phyloP scores from a whole-genome alignment of 2,888 invertebrate species.

The Standfussiana lucernea region DNA sequence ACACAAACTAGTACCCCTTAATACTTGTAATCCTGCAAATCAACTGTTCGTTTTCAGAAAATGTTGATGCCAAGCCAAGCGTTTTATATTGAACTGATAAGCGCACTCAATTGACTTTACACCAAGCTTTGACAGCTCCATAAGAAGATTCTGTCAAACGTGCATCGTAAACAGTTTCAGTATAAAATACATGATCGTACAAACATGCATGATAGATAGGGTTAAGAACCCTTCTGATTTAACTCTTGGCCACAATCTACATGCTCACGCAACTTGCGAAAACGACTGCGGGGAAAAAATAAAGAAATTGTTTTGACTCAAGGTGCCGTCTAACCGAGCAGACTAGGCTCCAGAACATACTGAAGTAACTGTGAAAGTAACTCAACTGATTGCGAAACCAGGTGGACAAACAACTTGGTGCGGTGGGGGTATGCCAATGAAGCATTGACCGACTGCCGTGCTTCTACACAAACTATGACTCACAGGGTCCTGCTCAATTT shows the following conservation, averaged over 20 bases:
- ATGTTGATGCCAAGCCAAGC: not conserved
- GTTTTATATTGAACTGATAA: slow-evolving; percentile 9
- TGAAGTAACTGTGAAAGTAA: too few species aligned
- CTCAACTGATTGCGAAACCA: too few species aligned
- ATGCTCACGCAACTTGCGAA: too few species aligned
- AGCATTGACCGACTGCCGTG: too few species aligned
- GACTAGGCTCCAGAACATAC: too few species aligned
- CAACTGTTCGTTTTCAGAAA: not conserved
- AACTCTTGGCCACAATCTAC: not conserved
- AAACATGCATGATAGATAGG: slow-evolving; percentile 6
- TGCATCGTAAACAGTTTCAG: slow-evolving; percentile 7
- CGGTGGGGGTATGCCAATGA: too few species aligned
- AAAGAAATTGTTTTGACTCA: too few species aligned
- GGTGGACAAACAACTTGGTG: too few species aligned
- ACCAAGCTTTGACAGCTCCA: not conserved
- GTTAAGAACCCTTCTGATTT: not conserved
- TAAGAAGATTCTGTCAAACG: not conserved
- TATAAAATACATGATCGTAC: slow-evolving; percentile 14
- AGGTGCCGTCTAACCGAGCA: too few species aligned
- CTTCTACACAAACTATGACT: too few species aligned
- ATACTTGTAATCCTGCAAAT: not conserved
- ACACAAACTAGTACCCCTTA: not conserved
- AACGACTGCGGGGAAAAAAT: too few species aligned
- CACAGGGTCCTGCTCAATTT: too few species aligned
- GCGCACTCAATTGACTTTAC: not conserved